Percentiles rank a stretch among this genome's conserved stretches.
These are phyloP conservation scores for Holotrichia oblita DNA, from an alignment of 1,140 invertebrate species.

Conservation along the genomic window DNA sequence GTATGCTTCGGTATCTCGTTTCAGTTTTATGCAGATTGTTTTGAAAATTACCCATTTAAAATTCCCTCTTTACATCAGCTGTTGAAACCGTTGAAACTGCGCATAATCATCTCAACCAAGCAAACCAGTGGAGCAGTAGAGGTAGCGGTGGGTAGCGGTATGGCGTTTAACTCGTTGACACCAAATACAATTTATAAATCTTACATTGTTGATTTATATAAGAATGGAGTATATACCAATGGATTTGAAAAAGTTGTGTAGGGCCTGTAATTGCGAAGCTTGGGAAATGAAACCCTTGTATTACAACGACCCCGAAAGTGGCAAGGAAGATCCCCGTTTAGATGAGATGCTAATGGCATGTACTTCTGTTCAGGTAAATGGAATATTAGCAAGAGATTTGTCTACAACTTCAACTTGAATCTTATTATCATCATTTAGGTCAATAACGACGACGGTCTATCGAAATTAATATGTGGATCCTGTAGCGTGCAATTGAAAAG, in stretches of 20 bases:
- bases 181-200: neutral
- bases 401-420: too few relatives aligned
- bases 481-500: conserved; percentile 54
- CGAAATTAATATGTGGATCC: too few relatives aligned
- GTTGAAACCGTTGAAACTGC: conserved; percentile 10
- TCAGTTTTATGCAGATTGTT: too few relatives aligned
- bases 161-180: neutral
- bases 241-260: conserved; percentile 51
- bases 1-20: too few relatives aligned
- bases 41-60: too few relatives aligned
- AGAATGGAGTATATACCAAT: neutral
- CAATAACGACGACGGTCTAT: conserved; percentile 53
- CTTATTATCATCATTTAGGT: conserved; percentile 48
- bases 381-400: too few relatives aligned
- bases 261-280: conserved; percentile 57
- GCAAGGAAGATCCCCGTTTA: too few relatives aligned
- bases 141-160: neutral
- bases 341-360: too few relatives aligned
- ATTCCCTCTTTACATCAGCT: neutral
- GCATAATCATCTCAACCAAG: neutral
- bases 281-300: conserved; percentile 55
- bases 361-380: too few relatives aligned
- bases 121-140: conserved; percentile 12
- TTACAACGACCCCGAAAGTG: conserved; percentile 46
- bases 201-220: too few relatives aligned